Percentiles rank a stretch among this genome's conserved stretches.
These are phyloP conservation scores for Andricus curvator DNA, from an alignment of 2,888 invertebrate genomes.

Conservation along the genomic window DNA sequence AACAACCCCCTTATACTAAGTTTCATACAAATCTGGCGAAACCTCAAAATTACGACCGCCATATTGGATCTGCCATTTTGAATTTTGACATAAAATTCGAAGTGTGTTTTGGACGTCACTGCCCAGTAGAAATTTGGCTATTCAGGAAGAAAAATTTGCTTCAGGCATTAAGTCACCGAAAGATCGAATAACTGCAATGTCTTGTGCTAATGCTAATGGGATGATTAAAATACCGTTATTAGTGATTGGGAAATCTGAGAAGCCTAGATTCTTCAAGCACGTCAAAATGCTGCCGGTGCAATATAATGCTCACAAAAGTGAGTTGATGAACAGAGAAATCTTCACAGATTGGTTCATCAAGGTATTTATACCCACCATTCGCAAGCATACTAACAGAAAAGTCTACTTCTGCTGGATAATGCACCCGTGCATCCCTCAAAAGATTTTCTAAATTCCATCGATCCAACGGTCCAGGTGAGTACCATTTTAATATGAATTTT, in stretches of 20 bases:
- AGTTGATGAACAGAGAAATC: background rate
- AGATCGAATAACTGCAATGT: background rate
- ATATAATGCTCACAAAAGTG: background rate
- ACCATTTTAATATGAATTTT: no score
- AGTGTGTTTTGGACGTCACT: background rate
- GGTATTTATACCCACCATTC: constrained; percentile 1
- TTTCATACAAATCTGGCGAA: no score
- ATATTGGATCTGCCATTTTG: no score
- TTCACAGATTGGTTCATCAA: background rate
- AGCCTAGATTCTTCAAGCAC: no score
- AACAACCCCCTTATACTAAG: no score
- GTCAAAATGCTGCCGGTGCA: background rate
- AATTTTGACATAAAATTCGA: no score
- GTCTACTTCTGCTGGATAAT: no score
- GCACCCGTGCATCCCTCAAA: no score
- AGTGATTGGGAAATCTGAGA: background rate
- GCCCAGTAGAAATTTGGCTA: background rate
- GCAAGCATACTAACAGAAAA: background rate
- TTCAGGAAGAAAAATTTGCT: background rate
- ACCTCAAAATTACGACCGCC: no score
- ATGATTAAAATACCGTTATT: background rate
- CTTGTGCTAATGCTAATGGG: constrained; percentile 2
- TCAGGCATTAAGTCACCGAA: background rate
- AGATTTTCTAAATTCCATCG: no score
- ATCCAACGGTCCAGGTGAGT: no score